Conservation (phyloP, 2,888 invertebrate species). For the Merodon equestris region DNA sequence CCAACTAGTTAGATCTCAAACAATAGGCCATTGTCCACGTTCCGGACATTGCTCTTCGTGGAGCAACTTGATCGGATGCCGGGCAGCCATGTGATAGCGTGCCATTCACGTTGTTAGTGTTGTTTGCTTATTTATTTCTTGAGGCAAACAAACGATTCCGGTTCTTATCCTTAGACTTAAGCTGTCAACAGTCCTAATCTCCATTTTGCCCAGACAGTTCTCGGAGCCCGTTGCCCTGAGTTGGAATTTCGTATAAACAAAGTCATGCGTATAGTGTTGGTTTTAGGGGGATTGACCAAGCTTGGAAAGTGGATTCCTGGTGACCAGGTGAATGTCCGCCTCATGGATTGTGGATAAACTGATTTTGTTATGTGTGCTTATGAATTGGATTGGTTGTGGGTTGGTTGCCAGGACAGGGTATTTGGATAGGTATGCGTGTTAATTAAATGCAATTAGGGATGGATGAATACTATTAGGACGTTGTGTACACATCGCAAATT, state of each 20-base stretch:
- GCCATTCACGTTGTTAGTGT: slow-evolving; percentile 24
- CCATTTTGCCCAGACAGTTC: slow-evolving; percentile 55
- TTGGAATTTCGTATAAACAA: neutral
- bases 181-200: slow-evolving; percentile 65
- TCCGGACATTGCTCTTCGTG: slow-evolving; percentile 35
- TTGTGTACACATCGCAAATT: no score
- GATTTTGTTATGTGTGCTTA: no score
- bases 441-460: no score
- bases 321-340: no score
- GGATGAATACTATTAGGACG: no score
- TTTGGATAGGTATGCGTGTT: no score
- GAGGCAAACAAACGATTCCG: slow-evolving; percentile 45
- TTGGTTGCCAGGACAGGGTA: no score
- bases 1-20: slow-evolving; percentile 15
- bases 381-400: no score
- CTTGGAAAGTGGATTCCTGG: no score
- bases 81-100: slow-evolving; percentile 1
- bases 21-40: slow-evolving; percentile 48
- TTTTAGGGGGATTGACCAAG: no score
- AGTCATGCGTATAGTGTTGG: neutral
- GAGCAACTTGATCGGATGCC: neutral
- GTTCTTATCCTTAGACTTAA: slow-evolving; percentile 61
- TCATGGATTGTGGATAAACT: no score
- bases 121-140: slow-evolving; percentile 40
- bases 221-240: neutral